These are phyloP conservation scores for Stenotaenia linearis DNA, from an alignment of 2,888 invertebrate species.

Conservation along the genomic window DNA sequence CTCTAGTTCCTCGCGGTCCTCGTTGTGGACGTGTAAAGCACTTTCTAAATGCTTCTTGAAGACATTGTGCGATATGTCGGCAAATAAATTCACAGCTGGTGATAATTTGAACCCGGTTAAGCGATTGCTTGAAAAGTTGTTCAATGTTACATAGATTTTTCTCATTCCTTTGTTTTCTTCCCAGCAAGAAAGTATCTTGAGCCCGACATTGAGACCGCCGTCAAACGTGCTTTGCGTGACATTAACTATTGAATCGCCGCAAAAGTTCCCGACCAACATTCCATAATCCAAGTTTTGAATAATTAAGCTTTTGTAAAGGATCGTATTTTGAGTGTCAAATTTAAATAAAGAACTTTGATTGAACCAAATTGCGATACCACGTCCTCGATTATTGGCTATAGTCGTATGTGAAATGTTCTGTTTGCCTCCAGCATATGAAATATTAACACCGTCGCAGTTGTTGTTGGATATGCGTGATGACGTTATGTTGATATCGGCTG, in stretches of 20 bases:
- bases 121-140: slow-evolving; percentile 67
- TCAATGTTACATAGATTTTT: slow-evolving; percentile 75
- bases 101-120: slow-evolving; percentile 68
- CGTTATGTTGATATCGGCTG: slow-evolving; percentile 89
- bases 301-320: slow-evolving; percentile 79
- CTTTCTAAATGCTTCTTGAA: slow-evolving; percentile 78
- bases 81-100: slow-evolving; percentile 73
- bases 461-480: slow-evolving; percentile 84
- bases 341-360: slow-evolving; percentile 80
- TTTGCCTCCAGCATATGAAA: slow-evolving; percentile 90
- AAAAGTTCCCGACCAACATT: slow-evolving; percentile 87
- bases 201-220: slow-evolving; percentile 67
- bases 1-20: slow-evolving; percentile 71
- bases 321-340: slow-evolving; percentile 75
- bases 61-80: slow-evolving; percentile 78
- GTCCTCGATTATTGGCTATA: slow-evolving; percentile 79
- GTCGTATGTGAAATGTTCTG: slow-evolving; percentile 82
- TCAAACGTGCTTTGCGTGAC: slow-evolving; percentile 88
- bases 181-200: slow-evolving; percentile 83
- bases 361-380: slow-evolving; percentile 82
- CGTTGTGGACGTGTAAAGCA: slow-evolving; percentile 75
- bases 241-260: slow-evolving; percentile 69
- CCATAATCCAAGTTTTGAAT: slow-evolving; percentile 82
- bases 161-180: slow-evolving; percentile 47
- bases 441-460: slow-evolving; percentile 88